Evolutionary conservation across 2,797 vertebrate genomes (phyloP), one percentile per base, ranked within the genome.

Genomic region (Pseudochromis fuscus): DNA sequence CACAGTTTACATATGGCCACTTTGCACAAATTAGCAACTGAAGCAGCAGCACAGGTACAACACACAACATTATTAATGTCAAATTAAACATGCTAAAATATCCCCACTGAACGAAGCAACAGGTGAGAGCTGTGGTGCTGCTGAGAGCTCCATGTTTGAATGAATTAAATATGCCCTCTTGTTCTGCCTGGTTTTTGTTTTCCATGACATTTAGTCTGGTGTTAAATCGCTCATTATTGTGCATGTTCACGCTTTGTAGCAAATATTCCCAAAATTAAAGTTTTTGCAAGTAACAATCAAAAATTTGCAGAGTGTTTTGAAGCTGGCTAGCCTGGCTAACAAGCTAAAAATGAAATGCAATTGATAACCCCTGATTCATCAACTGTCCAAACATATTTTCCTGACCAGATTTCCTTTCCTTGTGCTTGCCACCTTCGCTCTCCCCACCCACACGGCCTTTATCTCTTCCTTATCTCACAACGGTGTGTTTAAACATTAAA

Each of bases 401-500:
- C 55, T 15, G 38, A 33, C 27, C 8, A 27, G 49, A 61, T 56
- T 42, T 63, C 1, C 69, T 40, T 72, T 63, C 46, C 27, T 28
- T 15, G 13, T 10, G 31, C 9, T 45, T 4, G 18, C 13, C 11
- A 38, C 21, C 5, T 2, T 67, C 11, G 18, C 40, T 60, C 49
- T 53, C 61, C 13, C 46, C 31, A 23, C 46, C 35, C 15, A 65
- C 46, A 52, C 51, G 48, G 23, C 44, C 46, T 82, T 75, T 27
- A 63, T 53, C 33, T 52, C 7, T 15, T 59, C 46, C 35, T 45
- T 49, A 62, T 57, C 49, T 59, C 25, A 50, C 30, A 42, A 33
- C 12, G 57, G 15, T 18, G 28, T 74, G 65, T 63, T 64, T 25
- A 64, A 79, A 59, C 69, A 77, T 84, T 71, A 50, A 67, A 83